phyloP scores from a whole-genome alignment of 1,140 invertebrate species.

The Drosophila paulistorum region DNA sequence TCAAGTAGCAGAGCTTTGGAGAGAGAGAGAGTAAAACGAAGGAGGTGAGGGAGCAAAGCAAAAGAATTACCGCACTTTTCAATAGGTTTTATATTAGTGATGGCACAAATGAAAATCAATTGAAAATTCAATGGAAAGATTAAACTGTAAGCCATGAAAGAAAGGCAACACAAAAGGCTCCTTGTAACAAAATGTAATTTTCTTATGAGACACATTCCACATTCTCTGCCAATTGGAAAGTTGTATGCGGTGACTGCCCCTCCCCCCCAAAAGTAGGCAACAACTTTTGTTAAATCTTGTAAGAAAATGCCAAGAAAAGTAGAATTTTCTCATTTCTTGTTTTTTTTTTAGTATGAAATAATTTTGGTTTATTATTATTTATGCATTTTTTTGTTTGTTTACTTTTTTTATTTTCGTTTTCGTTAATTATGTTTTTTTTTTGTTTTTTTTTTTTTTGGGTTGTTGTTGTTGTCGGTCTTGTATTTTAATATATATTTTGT shows the following conservation, averaged over 20 bases:
- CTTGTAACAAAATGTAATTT: no score
- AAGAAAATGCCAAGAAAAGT: not conserved
- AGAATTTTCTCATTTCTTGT: not conserved
- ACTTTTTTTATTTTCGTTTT: constrained; percentile 42
- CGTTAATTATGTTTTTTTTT: constrained; percentile 60
- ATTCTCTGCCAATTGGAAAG: not conserved
- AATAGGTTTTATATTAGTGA: no score
- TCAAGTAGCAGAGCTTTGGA: no score
- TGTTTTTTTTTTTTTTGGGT: constrained; percentile 59
- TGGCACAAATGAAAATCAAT: no score
- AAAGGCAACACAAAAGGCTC: no score
- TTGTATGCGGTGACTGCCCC: not conserved
- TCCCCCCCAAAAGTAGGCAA: constrained; percentile 53
- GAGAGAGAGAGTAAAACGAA: no score
- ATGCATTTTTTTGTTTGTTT: constrained; percentile 57
- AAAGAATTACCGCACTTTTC: no score
- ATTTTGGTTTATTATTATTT: constrained; percentile 55
- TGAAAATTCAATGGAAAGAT: no score
- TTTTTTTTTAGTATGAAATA: constrained; percentile 68
- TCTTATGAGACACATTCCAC: no score
- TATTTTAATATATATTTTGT: constrained; percentile 5
- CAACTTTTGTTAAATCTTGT: not conserved
- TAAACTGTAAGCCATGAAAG: no score
- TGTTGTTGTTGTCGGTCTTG: constrained; percentile 2
- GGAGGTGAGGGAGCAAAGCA: no score